Evolutionary conservation across 2,113 vertebrate species (phyloP).

Genomic region (Mormyrus iriodes): DNA sequence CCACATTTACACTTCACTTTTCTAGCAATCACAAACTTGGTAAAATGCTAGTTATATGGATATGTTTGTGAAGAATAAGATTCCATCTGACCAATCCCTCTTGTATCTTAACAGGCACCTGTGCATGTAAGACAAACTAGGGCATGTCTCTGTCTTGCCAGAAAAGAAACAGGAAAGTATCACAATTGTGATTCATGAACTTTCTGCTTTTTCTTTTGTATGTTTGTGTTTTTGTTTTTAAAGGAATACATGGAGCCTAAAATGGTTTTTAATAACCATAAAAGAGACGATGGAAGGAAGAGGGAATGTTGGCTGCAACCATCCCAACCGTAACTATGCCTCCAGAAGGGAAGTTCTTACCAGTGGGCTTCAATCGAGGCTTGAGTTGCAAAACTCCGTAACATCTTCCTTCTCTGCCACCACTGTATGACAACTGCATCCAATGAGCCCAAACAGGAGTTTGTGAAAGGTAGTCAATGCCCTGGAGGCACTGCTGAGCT

Average conservation of each 20-base stretch:
- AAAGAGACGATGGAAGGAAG: not conserved
- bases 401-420: not conserved
- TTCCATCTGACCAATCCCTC: not conserved
- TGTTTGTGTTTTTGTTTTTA: not conserved
- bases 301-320: constrained; percentile 13
- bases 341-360: not conserved
- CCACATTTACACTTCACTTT: not conserved
- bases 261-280: not conserved
- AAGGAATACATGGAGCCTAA: not conserved
- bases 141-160: not conserved
- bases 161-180: not conserved
- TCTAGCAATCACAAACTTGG: not conserved
- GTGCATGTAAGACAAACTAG: not conserved
- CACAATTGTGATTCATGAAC: not conserved
- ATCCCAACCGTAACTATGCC: not conserved
- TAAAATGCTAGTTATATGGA: not conserved
- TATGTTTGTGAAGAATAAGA: not conserved
- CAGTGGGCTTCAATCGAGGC: not conserved
- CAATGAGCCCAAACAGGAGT: not conserved
- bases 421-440: not conserved
- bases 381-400: not conserved
- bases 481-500: not conserved
- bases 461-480: not conserved
- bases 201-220: not conserved
- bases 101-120: not conserved